These are phyloP conservation scores for Pachycephus smyrnensis DNA, from an alignment of 2,888 invertebrate species.

Conservation along the genomic window DNA sequence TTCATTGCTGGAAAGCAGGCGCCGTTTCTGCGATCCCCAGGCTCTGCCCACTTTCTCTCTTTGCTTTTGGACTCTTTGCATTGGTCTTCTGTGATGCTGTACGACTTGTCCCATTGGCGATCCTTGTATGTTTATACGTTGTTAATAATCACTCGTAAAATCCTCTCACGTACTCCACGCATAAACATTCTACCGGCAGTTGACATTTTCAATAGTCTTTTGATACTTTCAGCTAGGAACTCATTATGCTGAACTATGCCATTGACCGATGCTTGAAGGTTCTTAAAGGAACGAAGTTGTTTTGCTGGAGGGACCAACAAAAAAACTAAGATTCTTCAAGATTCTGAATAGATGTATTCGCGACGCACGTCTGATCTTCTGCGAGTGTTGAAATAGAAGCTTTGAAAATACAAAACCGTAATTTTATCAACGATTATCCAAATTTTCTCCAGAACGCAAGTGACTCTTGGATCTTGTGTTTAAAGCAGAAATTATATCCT, in stretches of 20 bases:
- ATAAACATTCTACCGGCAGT: neutral
- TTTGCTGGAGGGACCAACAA: neutral
- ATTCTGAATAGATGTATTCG: neutral
- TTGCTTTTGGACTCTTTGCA: neutral
- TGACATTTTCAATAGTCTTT: neutral
- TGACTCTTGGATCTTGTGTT: neutral
- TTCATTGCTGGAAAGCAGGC: neutral
- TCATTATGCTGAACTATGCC: neutral
- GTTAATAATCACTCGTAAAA: neutral
- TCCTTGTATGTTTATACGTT: neutral
- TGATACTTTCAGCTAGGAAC: neutral
- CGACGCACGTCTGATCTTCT: neutral
- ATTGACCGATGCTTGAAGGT: neutral
- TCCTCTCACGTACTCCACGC: neutral
- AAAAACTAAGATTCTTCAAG: neutral
- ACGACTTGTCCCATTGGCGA: neutral
- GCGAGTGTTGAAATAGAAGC: neutral
- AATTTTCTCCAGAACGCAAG: neutral
- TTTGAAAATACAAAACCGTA: neutral
- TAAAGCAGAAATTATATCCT: neutral
- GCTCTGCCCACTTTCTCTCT: neutral
- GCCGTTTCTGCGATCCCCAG: neutral
- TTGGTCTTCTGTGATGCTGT: neutral
- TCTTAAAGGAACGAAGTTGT: neutral
- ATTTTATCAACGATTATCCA: neutral